phyloP scores from a whole-genome alignment of 2,113 vertebrate species.

The Ictidomys tridecemlineatus region DNA sequence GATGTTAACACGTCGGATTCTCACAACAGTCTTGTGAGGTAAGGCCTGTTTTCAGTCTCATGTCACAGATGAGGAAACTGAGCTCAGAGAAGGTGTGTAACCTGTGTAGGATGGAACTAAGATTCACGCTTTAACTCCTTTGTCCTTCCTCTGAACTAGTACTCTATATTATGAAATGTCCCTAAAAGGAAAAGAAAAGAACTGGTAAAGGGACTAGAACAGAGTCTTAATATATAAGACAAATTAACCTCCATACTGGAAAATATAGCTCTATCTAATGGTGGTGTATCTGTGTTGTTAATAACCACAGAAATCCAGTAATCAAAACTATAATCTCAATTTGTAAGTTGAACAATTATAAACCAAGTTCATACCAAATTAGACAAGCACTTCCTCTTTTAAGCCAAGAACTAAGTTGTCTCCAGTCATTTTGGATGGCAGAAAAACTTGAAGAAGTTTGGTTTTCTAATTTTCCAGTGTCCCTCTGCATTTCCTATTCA shows the following conservation, averaged over 20 bases:
- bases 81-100: no score
- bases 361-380: not conserved
- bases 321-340: not conserved
- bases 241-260: not conserved
- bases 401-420: not conserved
- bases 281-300: no score
- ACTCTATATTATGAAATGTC: no score
- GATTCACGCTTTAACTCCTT: no score
- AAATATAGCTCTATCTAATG: not conserved
- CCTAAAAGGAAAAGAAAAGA: no score
- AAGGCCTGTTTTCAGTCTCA: no score
- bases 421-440: not conserved
- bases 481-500: not conserved
- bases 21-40: no score
- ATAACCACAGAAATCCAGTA: not conserved
- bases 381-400: not conserved
- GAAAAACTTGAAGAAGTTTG: not conserved
- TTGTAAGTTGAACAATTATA: not conserved
- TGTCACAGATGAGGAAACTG: no score
- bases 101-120: no score
- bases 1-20: not conserved
- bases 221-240: not conserved
- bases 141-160: no score
- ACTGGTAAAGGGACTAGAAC: no score
- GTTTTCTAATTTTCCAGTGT: not conserved